Evolutionary conservation across 2,113 vertebrate species (phyloP).

Genomic region (Dipodomys merriami): DNA sequence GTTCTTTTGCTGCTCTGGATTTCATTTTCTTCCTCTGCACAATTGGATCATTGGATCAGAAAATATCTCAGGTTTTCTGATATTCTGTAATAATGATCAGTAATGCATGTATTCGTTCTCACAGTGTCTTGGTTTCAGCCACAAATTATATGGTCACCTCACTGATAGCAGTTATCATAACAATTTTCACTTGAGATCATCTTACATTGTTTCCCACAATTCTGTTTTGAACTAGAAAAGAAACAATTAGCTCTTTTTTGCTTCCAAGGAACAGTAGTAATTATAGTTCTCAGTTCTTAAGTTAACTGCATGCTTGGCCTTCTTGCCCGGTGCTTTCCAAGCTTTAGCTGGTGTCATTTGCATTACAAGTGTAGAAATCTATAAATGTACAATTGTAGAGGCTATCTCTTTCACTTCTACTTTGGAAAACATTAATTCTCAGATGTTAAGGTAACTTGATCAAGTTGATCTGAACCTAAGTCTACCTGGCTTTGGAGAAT

Average conservation of each 20-base stretch:
- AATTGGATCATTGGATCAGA: neutral
- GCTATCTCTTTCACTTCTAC: neutral
- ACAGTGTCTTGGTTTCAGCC: neutral
- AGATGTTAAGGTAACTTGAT: neutral
- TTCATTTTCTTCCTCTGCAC: conserved; percentile 12
- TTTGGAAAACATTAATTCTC: neutral
- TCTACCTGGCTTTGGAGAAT: neutral
- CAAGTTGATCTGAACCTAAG: neutral
- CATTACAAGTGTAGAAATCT: neutral
- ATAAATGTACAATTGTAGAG: neutral
- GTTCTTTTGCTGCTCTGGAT: neutral
- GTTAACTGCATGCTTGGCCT: neutral
- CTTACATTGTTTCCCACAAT: neutral
- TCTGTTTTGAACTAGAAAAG: conserved; percentile 18
- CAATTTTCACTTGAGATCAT: neutral
- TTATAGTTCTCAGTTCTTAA: neutral
- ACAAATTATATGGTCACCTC: neutral
- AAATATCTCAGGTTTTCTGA: neutral
- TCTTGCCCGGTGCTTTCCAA: neutral
- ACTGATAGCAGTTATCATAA: neutral
- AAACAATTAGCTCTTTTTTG: neutral
- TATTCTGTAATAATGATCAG: neutral
- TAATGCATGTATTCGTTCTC: neutral
- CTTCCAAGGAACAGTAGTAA: conserved; percentile 12
- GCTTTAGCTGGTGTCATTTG: neutral